Evolutionary conservation across 2,888 invertebrate genomes (phyloP).

Genomic region (Drosophila lacicola): DNA sequence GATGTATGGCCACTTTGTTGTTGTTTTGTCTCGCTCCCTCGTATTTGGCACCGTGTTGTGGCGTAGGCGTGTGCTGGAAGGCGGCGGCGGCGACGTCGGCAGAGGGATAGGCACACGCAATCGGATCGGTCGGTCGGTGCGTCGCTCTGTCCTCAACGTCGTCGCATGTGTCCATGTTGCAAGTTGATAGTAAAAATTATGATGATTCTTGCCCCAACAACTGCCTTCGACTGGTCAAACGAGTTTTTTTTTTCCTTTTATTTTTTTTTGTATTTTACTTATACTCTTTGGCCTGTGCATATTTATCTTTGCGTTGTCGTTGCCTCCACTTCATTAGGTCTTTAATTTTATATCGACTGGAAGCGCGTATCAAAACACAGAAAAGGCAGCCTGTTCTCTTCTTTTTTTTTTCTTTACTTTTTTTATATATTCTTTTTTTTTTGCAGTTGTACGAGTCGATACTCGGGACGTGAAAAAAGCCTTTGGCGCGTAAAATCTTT

Average conservation of each 20-base stretch:
- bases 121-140: constrained; percentile 48
- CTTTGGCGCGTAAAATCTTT: constrained; percentile 81
- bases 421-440: constrained; percentile 23
- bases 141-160: constrained; percentile 33
- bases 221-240: constrained; percentile 72
- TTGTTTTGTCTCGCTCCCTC: constrained; percentile 79
- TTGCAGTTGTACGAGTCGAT: constrained; percentile 59
- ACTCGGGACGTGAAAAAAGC: constrained; percentile 67
- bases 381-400: constrained; percentile 57
- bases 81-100: constrained; percentile 19
- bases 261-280: constrained; percentile 14
- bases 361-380: constrained; percentile 77
- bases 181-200: constrained; percentile 82
- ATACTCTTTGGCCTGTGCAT: constrained; percentile 61
- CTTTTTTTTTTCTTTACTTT: constrained; percentile 8
- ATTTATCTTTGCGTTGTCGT: constrained; percentile 77
- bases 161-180: constrained; percentile 78
- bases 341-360: constrained; percentile 77
- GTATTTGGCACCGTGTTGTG: constrained; percentile 19
- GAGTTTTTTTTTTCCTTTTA: constrained; percentile 50
- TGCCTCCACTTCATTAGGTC: constrained; percentile 80
- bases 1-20: constrained; percentile 65
- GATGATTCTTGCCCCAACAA: constrained; percentile 79
- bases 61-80: constrained; percentile 57
- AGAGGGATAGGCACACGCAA: constrained; percentile 68